Percentiles rank a stretch among this genome's conserved stretches.
phyloP scores from a whole-genome alignment of 2,113 vertebrate species.

The Thymallus thymallus region DNA sequence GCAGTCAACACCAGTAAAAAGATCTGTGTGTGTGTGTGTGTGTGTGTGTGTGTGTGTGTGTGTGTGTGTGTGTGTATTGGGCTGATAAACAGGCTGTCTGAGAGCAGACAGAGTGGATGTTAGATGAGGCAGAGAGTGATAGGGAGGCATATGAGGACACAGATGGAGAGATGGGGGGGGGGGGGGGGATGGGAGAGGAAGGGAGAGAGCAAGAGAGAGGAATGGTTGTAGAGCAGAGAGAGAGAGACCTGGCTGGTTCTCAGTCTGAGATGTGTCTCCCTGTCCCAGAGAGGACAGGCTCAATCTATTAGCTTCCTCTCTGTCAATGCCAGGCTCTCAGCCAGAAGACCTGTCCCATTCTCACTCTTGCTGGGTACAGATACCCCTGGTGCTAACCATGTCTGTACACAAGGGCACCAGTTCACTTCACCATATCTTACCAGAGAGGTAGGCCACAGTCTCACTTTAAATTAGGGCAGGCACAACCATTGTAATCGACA shows the following conservation, averaged over 20 bases:
- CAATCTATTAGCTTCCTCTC: conserved; percentile 51
- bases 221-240: conserved; percentile 12
- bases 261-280: conserved; percentile 61
- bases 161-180: conserved; percentile 35
- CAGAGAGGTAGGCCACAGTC: too few species aligned
- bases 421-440: too few species aligned
- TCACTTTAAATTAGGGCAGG: too few species aligned
- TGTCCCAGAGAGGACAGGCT: conserved; percentile 47
- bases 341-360: conserved; percentile 50
- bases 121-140: conserved; percentile 14
- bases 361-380: conserved; percentile 40
- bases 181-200: too few species aligned
- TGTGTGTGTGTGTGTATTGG: conserved; percentile 37
- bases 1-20: conserved; percentile 34
- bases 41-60: too few species aligned
- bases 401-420: too few species aligned
- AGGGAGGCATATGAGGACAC: conserved; percentile 50
- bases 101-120: conserved; percentile 25
- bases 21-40: conserved; percentile 21
- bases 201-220: conserved; percentile 27
- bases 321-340: conserved; percentile 37
- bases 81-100: conserved; percentile 41
- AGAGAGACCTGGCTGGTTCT: conserved; percentile 61
- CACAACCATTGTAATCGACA: too few species aligned
- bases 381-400: too few species aligned